Base-by-base conservation (phyloP, 2,888 invertebrate genomes). In the Oeneis ivallda region DNA sequence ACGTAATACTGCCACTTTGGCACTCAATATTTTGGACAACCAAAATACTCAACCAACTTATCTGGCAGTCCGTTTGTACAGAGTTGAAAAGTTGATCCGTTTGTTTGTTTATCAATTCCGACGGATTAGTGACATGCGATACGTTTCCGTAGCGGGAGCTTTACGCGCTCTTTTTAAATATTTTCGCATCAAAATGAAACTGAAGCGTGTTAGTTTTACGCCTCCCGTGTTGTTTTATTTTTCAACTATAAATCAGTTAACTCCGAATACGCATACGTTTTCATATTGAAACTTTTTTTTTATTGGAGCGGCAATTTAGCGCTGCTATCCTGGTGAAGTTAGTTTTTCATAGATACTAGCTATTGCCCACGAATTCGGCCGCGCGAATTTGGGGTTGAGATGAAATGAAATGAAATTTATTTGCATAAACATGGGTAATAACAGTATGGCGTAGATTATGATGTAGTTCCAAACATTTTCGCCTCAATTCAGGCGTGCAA, bases 211-310 rank as follows among this genome's bases (percentile, higher is more conserved):
- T 67, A 64, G 61, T 61, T 64, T 67, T 56, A 26, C 64, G 54
- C 54, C 34, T 50, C 54, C 34, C n/a, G 17, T 19, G 37, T 60
- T 60, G 64, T 56, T 65, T 67, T 67, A 9, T 50, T 67, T 59
- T 64, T 32, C 60, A 41, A 57, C 64, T 61, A 61, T 67, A 67
- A 64, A 67, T 64, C 67, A 57, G 50, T 61, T 67, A 26, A 52
- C 60, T 54, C 37, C 47, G 54, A 41, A 50, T 54, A 26, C 58
- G 43, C 56, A 17, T 9, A 39, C 39, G 19, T 56, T 56, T 56
- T 56, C 56, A 41, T 56, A 56, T 56, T 56, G 56, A 56, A 41
- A 50, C 5, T 3, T 9, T 50, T 1, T 34, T 37, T 53, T 52
- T 41, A 41, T 41, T 56, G 19, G 19, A 13, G 1, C 39, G 17